phyloP scores from a whole-genome alignment of 2,888 invertebrate species.

The Flexamia atlantica region DNA sequence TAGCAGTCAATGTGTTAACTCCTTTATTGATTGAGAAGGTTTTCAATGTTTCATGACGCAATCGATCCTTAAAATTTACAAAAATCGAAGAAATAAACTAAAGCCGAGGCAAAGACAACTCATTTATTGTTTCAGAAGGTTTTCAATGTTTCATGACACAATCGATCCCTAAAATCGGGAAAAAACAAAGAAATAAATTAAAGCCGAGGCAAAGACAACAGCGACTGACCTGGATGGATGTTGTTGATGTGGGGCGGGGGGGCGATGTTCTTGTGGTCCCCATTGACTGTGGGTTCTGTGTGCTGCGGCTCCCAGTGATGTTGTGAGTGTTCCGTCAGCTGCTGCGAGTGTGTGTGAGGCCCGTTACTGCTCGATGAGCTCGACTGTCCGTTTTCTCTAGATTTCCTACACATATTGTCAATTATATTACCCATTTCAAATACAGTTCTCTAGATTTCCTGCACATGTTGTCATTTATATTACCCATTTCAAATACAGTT shows the following conservation, averaged over 20 bases:
- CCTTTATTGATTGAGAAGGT: too few relatives aligned
- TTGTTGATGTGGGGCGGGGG: constrained; percentile 33
- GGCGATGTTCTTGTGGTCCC: constrained; percentile 21
- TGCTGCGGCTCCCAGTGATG: constrained; percentile 55
- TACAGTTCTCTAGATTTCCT: too few relatives aligned
- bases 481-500: too few relatives aligned
- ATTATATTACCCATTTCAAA: not conserved
- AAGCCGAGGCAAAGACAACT: not conserved
- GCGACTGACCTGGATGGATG: constrained; percentile 54
- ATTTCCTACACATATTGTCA: constrained; percentile 53
- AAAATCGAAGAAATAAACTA: too few relatives aligned
- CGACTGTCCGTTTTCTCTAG: constrained; percentile 52
- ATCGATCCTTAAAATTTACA: too few relatives aligned
- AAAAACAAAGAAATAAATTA: too few relatives aligned
- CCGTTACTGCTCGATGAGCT: not conserved
- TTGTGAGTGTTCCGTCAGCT: constrained; percentile 13
- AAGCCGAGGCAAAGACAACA: not conserved
- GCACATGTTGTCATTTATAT: too few relatives aligned
- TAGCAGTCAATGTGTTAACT: too few relatives aligned
- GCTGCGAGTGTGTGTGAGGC: constrained; percentile 26
- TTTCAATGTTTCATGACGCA: too few relatives aligned
- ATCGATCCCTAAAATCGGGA: too few relatives aligned
- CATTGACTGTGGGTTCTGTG: constrained; percentile 29
- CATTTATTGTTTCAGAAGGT: too few relatives aligned
- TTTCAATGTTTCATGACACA: too few relatives aligned